Evolutionary conservation across 2,797 vertebrate species (phyloP), one percentile per base, ranked within the genome.

Genomic region (Labroides dimidiatus): DNA sequence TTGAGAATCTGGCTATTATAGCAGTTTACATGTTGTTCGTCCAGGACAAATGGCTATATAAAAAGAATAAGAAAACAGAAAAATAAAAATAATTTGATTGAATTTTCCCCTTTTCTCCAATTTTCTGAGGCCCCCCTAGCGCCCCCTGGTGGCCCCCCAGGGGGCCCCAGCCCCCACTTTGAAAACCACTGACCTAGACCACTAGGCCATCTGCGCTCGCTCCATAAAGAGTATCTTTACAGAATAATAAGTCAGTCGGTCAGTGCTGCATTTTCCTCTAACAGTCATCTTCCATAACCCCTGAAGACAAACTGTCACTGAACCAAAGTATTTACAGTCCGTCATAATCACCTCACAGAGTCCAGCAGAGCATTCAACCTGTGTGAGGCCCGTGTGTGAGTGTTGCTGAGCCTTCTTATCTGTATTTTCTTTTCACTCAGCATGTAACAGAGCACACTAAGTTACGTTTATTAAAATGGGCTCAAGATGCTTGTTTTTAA

Each of bases 301-400:
- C 42, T 20, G n/a, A n/a, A 68, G 57, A 51, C 23, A 27, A 13
- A 64, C 7, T 13, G 53, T 48, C 9, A 16, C 42, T 39, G 6
- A 52, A 15, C 11, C n/a, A 10, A 37, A 43, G 48, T 14, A 56
- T 37, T 14, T 42, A 69, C n/a, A 48, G 13, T 63, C 36, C 12
- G 49, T 58, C 73, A 54, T 21, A 37, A 50, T 20, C 43, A 41
- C 14, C n/a, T 62, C 17, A 44, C 51, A 58, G 13, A n/a, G 51
- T 10, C 20, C 30, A 51, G 30, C 7, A 33, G n/a, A 15, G 13
- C 12, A 54, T 45, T 0, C 20, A 30, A 24, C 19, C 10, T 39
- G 30, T 24, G 20, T 23, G n/a, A 59, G 21, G 23, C 21, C 20
- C 14, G 0, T 10, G 19, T 58, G 24, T 59, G 39, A 61, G 17